These are phyloP conservation scores for Mixornis gularis DNA, from an alignment of 2,113 vertebrate genomes.

Conservation along the genomic window DNA sequence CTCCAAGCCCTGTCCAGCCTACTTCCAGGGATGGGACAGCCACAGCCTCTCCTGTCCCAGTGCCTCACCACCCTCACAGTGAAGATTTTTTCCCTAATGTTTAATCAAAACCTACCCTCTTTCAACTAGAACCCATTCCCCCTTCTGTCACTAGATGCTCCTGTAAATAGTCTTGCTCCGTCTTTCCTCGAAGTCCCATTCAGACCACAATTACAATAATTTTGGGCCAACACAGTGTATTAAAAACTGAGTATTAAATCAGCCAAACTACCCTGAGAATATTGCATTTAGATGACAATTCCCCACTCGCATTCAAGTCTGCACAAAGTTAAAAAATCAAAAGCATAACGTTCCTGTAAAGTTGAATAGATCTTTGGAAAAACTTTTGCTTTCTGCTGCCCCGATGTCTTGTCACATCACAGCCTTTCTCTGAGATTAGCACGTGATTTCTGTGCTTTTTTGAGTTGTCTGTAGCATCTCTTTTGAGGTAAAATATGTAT, in stretches of 20 bases:
- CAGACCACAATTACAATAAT: too few species aligned
- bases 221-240: rapidly evolving
- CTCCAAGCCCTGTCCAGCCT: rapidly evolving
- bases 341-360: not conserved
- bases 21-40: not conserved
- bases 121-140: not conserved
- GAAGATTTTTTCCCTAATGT: not conserved
- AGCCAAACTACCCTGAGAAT: not conserved
- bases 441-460: not conserved
- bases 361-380: not conserved
- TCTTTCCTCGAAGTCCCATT: rapidly evolving
- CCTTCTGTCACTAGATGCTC: not conserved
- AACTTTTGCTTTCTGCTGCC: not conserved
- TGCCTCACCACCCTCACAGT: not conserved
- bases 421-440: not conserved
- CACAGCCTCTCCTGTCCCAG: not conserved
- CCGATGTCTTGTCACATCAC: rapidly evolving
- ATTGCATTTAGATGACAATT: not conserved
- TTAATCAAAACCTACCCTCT: not conserved
- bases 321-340: not conserved
- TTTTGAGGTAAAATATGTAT: not conserved
- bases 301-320: rapidly evolving
- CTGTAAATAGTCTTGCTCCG: not conserved
- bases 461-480: not conserved
- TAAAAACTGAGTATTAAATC: not conserved